phyloP scores from a whole-genome alignment of 2,888 invertebrate genomes.

The Rosalia funebris region DNA sequence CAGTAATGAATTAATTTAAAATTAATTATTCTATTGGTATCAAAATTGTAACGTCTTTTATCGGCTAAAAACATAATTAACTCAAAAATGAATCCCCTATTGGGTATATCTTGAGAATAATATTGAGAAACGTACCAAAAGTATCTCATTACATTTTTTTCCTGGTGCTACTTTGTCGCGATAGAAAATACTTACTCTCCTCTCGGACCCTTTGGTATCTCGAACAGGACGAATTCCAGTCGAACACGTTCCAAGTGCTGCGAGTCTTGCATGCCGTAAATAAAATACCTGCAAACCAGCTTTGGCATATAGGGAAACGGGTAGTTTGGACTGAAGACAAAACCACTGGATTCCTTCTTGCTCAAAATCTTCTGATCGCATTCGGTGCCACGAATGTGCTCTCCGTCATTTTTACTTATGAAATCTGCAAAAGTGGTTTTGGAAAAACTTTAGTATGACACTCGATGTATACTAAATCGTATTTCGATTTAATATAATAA shows the following conservation, averaged over 20 bases:
- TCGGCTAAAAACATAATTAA: no score
- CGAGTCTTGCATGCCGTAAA: slow-evolving; percentile 97
- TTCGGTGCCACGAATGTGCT: slow-evolving; percentile 96
- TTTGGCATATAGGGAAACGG: slow-evolving; percentile 95
- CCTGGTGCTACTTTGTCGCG: no score
- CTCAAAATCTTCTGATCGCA: slow-evolving; percentile 98
- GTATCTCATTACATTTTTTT: no score
- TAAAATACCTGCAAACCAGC: slow-evolving; percentile 96
- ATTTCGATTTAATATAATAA: no score
- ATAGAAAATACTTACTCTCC: slow-evolving; percentile 78
- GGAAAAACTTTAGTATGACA: no score
- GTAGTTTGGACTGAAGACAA: slow-evolving; percentile 95
- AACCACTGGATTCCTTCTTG: slow-evolving; percentile 90
- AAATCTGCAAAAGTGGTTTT: slow-evolving; percentile 88
- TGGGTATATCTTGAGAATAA: no score
- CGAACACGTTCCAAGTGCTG: slow-evolving; percentile 95
- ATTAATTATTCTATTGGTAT: no score
- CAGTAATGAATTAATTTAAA: no score
- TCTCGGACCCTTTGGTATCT: slow-evolving; percentile 86
- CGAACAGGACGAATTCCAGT: slow-evolving; percentile 87
- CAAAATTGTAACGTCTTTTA: no score
- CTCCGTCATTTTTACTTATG: slow-evolving; percentile 91
- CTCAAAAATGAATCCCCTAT: no score
- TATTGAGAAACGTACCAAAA: no score
- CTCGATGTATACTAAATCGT: no score